Base-by-base conservation (phyloP, 1,140 invertebrate genomes). In the Meteorus sp. region DNA sequence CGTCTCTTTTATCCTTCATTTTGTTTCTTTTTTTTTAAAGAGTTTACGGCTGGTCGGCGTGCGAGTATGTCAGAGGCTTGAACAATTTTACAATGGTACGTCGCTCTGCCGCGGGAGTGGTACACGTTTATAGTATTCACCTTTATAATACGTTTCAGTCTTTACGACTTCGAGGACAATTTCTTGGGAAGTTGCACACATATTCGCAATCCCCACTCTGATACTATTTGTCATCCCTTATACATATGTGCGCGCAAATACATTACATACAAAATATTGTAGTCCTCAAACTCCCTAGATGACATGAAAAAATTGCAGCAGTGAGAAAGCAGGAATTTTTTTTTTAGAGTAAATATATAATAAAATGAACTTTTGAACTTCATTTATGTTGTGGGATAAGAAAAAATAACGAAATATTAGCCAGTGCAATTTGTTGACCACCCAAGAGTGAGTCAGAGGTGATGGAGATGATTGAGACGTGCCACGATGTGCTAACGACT, bases 21-120 rank as follows among this genome's bases (percentile, higher is more conserved):
- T 29, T 9, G 9, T 29, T 9, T 5, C 9, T 5, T 1, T 48
- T 52, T 35, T 52, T 52, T 52, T 11, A 13, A 19, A 22, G 27
- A 31, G 13, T 19, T 52, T 20, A 52, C 20, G 33, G 31, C 33
- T 52, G 25, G 50, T 35, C 33, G 50, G 50, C 22, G 35, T n/a
- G n/a, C 3, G 35, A 19, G 13, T 19, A 31, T 22, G 8, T 19
- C 31, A 35, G 50, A 33, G 29, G 29, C 47, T 33, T 52, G 11
- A 52, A 72, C 70, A 69, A 72, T 70, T 72, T 72, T 73, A 71
- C 68, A 72, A 72, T 71, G 68, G 61, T 53, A 63, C 44, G 17
- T 35, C 50, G 27, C n/a, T 29, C 58, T 51, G 62, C 62, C 63
- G n/a, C n/a, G 53, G 66, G 58, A 71, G 67, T 68, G 64, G 45